A percentile compares a stretch with the other conserved stretches of the same genome.
phyloP scores from a whole-genome alignment of 1,140 invertebrate genomes.

The Amphibalanus amphitrite region DNA sequence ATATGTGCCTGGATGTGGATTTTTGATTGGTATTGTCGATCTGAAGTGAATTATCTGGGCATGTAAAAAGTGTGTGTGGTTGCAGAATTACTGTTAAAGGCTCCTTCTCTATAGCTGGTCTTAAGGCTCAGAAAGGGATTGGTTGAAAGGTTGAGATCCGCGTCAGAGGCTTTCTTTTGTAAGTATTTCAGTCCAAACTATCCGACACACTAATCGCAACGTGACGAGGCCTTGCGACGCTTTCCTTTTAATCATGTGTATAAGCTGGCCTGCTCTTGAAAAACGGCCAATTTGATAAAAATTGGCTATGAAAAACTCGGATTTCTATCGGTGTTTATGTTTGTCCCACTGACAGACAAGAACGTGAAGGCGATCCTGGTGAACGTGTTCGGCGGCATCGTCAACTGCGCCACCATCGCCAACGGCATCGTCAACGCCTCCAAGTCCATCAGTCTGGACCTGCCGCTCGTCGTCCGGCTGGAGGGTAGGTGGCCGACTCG shows the following conservation, averaged over 20 bases:
- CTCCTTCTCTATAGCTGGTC: too few species aligned
- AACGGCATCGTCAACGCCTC: slow-evolving; percentile 83
- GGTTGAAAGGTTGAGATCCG: too few species aligned
- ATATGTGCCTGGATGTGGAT: too few species aligned
- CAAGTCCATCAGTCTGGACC: slow-evolving; percentile 53
- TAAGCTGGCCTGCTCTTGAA: slow-evolving; percentile 35
- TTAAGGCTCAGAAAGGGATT: too few species aligned
- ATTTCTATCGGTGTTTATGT: not conserved
- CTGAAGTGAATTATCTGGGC: too few species aligned
- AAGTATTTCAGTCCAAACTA: slow-evolving; percentile 24
- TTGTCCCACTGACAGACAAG: slow-evolving; percentile 25
- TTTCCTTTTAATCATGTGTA: slow-evolving; percentile 43
- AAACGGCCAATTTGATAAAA: not conserved
- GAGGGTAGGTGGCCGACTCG: slow-evolving; percentile 46
- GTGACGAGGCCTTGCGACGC: too few species aligned
- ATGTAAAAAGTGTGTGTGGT: too few species aligned
- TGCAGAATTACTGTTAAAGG: too few species aligned
- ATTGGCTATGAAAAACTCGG: too few species aligned
- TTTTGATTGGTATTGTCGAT: too few species aligned
- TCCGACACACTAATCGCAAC: slow-evolving; percentile 23
- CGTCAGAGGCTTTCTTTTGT: too few species aligned
- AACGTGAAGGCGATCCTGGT: slow-evolving; percentile 90
- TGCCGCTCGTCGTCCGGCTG: slow-evolving; percentile 81
- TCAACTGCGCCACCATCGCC: slow-evolving; percentile 93
- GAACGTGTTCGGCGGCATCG: slow-evolving; percentile 98